A percentile compares a stretch with the other conserved stretches of the same genome.
These are phyloP conservation scores for Arbacia lixula DNA, from an alignment of 53 echinoderm and acorn worm species.

Conservation along the genomic window DNA sequence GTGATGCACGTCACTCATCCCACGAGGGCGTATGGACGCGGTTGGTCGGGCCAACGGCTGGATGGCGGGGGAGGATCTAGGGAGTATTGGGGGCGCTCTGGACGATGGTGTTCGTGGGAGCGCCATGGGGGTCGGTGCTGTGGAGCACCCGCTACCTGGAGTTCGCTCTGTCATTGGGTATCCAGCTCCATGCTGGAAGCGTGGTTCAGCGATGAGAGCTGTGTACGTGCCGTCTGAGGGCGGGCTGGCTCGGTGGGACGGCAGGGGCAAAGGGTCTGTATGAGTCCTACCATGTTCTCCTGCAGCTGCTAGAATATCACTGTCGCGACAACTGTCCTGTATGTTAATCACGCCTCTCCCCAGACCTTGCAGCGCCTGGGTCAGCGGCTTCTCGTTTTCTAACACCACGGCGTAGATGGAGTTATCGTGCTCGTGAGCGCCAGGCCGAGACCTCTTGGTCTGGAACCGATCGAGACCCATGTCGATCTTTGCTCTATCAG, in stretches of 20 bases:
- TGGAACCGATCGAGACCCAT: conserved; percentile 45
- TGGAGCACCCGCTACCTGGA: conserved; percentile 50
- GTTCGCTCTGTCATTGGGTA: no score
- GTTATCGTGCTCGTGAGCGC: conserved; percentile 46
- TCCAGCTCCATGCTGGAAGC: no score
- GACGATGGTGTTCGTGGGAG: conserved; percentile 34
- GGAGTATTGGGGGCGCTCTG: conserved; percentile 6
- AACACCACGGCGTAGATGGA: conserved; percentile 47
- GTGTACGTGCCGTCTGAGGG: conserved; percentile 52
- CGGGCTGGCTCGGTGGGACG: background rate
- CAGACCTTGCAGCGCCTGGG: background rate
- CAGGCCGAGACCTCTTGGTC: conserved; percentile 34
- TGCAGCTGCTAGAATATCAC: conserved; percentile 33
- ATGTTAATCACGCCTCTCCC: background rate
- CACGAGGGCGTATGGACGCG: conserved; percentile 23
- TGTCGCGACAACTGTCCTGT: background rate
- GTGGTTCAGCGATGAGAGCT: conserved; percentile 22
- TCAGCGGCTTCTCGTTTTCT: conserved; percentile 32
- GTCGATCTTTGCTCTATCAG: conserved; percentile 44
- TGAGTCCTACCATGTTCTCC: conserved; percentile 44
- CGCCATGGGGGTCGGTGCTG: conserved; percentile 22
- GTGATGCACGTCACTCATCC: conserved; percentile 21
- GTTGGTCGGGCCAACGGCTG: background rate
- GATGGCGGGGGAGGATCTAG: conserved; percentile 5
- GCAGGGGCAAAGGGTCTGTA: conserved; percentile 32